Evolutionary conservation across 2,113 vertebrate species (phyloP), one percentile per base, ranked within the genome.

Genomic region (Pipra filicauda): DNA sequence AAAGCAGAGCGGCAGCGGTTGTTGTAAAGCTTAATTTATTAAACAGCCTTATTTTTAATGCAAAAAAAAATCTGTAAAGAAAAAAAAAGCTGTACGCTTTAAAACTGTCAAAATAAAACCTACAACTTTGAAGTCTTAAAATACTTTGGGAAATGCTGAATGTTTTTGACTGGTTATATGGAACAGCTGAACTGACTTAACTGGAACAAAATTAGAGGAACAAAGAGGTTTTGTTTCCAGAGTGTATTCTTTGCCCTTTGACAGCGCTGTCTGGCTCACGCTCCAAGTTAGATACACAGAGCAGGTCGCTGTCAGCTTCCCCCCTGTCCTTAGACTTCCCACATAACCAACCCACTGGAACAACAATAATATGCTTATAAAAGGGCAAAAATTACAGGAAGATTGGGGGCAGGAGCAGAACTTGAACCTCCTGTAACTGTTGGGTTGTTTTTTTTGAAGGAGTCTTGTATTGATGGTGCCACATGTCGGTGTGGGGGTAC

Each of bases 131-230:
- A 96, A 96, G 95, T 96, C 92, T 96, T 95, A 93, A 97, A 97
- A 97, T 96, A 97, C 90, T 96, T 97, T 90, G 93, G 88, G 92
- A 96, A 96, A 94, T 74, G 72, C 79, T 93, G 95, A 83, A 81
- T 96, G 87, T 85, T 96, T 96, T 95, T 95, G 93, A 95, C 95
- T 95, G 79, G 90, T 94, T 96, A 88, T 96, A 84, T 93, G 93
- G 95, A 96, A 96, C 95, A 96, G 95, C 95, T 97, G 96, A 97
- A 96, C 85, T 96, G 96, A 97, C 93, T 97, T 96, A 96, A 96
- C 93, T 96, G 96, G 96, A 97, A 97, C 96, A 96, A 96, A 97
- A 96, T 96, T 93, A 96, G 92, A 95, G 91, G 96, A 96, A 97
- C 95, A 96, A 96, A 97, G 95, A 93, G 75, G 92, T 95, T 95